Evolutionary conservation across 2,888 invertebrate genomes (phyloP).

Genomic region (Seladonia tumulorum): DNA sequence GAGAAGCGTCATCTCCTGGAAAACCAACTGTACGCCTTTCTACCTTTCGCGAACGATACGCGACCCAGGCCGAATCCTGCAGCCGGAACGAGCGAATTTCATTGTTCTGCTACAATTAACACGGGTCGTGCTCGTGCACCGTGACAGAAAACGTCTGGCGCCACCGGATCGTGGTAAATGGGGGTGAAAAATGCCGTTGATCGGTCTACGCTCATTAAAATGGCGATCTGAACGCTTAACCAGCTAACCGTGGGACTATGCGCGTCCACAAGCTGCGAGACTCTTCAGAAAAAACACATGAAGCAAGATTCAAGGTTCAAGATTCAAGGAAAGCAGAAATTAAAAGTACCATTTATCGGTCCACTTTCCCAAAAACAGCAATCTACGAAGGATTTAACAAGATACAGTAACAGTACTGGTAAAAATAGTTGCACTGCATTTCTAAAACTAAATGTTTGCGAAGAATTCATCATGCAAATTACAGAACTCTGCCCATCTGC

Average conservation of each 20-base stretch:
- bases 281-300: no score
- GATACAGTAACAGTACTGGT: no score
- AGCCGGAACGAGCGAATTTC: not conserved
- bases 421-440: no score
- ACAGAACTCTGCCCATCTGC: no score
- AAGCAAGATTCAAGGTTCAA: no score
- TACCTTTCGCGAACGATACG: constrained; percentile 26
- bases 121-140: not conserved
- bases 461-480: no score
- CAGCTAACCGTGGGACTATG: not conserved
- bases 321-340: no score
- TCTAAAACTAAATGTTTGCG: no score
- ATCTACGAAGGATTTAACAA: no score
- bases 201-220: not conserved
- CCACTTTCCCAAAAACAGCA: no score
- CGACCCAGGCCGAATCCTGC: not conserved
- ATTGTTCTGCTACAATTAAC: not conserved
- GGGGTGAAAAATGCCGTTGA: not conserved
- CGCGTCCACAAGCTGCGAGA: no score
- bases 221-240: not conserved
- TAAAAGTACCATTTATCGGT: no score
- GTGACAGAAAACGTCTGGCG: not conserved
- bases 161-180: not conserved
- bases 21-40: constrained; percentile 65
- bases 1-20: constrained; percentile 70